These are phyloP conservation scores for Bungarus multicinctus DNA, from an alignment of 2,113 vertebrate species.

Conservation along the genomic window DNA sequence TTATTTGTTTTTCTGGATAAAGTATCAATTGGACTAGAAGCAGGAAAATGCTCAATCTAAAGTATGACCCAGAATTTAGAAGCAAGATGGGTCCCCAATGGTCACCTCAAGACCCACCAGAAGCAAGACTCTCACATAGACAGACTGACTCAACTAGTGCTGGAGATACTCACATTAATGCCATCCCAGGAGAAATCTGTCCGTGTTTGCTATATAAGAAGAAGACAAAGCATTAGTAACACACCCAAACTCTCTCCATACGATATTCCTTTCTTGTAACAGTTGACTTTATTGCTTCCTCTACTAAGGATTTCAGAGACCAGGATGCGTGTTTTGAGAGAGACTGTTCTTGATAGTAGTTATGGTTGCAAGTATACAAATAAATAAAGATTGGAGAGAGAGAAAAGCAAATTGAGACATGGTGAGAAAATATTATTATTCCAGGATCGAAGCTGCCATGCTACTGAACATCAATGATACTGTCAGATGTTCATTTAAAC, in stretches of 20 bases:
- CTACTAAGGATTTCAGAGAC: neutral
- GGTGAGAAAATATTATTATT: neutral
- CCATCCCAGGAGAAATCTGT: conserved; percentile 99
- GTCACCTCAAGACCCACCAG: neutral
- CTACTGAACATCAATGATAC: neutral
- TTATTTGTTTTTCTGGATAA: neutral
- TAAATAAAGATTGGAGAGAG: neutral
- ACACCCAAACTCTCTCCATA: neutral
- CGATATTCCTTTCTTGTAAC: neutral
- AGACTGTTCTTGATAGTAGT: neutral
- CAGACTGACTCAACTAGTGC: neutral
- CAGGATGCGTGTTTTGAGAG: neutral
- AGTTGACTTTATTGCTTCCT: neutral
- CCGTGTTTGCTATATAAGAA: conserved; percentile 87
- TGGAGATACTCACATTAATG: conserved; percentile 90
- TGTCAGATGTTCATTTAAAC: neutral
- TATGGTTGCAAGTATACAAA: neutral
- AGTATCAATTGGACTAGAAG: neutral
- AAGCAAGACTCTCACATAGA: neutral
- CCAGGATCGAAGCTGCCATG: neutral
- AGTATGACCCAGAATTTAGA: neutral
- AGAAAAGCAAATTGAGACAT: neutral
- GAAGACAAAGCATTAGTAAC: conserved; percentile 22
- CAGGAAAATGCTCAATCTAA: neutral
- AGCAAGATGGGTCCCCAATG: neutral